phyloP scores from a whole-genome alignment of 2,888 invertebrate species.

The Ashinkailepas kermadecensis region DNA sequence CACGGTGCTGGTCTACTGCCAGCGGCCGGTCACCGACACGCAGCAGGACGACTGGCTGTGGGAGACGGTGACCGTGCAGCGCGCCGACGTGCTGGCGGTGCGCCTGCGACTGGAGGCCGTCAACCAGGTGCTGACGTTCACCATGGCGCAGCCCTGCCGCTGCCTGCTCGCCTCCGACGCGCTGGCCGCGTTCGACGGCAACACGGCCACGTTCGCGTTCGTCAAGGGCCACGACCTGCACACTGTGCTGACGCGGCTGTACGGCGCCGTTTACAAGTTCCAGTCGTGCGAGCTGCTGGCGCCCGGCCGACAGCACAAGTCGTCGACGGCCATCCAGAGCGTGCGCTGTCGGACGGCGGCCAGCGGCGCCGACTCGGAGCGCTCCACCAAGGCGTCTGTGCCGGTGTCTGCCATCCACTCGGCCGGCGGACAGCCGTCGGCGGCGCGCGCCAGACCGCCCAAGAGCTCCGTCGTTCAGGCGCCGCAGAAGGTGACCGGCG shows the following conservation, averaged over 20 bases:
- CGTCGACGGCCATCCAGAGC: neutral
- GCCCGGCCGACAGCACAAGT: neutral
- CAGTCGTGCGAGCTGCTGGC: constrained; percentile 13
- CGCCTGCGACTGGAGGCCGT: constrained; percentile 7
- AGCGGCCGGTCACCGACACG: constrained; percentile 23
- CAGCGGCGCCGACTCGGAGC: neutral
- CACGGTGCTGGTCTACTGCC: constrained; percentile 28
- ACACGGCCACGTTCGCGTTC: neutral
- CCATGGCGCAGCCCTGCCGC: constrained; percentile 12
- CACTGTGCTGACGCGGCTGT: neutral
- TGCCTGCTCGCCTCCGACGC: constrained; percentile 27
- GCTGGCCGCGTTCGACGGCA: neutral
- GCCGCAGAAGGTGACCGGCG: neutral
- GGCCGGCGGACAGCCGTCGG: neutral
- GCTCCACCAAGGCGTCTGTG: neutral
- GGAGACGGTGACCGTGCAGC: constrained; percentile 26
- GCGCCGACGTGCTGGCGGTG: constrained; percentile 24
- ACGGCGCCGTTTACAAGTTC: neutral
- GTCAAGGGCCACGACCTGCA: neutral
- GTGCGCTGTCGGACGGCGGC: neutral
- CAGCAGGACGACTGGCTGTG: constrained; percentile 23
- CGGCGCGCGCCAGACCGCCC: neutral
- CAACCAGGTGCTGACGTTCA: constrained; percentile 13
- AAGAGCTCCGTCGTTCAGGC: neutral
- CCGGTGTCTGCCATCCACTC: neutral